Conservation (phyloP, 2,797 vertebrate species). For the Carcharodon carcharias region DNA sequence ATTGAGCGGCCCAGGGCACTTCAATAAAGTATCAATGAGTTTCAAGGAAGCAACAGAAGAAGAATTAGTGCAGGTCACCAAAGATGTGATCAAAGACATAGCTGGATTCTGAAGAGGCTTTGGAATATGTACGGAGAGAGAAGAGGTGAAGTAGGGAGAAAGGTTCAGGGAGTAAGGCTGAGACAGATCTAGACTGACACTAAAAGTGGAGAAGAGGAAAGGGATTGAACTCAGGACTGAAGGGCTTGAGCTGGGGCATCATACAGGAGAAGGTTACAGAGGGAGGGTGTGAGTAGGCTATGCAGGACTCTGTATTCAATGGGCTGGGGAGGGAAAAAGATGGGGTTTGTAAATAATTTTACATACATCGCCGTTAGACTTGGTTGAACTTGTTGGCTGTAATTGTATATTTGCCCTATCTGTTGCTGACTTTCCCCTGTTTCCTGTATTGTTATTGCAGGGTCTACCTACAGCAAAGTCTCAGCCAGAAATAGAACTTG, state of each 20-base stretch:
- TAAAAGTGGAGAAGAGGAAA: not conserved
- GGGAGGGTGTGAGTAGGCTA: too few species aligned
- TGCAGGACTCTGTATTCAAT: not conserved
- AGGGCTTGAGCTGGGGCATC: not conserved
- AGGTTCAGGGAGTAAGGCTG: not conserved
- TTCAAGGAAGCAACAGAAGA: not conserved
- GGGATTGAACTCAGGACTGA: not conserved
- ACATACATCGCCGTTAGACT: not conserved
- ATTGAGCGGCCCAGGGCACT: not conserved
- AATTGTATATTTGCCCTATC: not conserved
- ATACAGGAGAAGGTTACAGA: not conserved
- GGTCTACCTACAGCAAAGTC: slow-evolving; percentile 41
- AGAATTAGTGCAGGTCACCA: not conserved
- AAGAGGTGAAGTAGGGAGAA: not conserved
- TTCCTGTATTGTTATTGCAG: slow-evolving; percentile 44
- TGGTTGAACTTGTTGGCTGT: not conserved
- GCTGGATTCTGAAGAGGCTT: not conserved
- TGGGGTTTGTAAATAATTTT: not conserved
- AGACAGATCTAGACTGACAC: not conserved
- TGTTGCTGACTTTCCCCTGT: not conserved
- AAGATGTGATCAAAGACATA: not conserved
- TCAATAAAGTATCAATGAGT: not conserved
- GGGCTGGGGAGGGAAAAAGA: not conserved
- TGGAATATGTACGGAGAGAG: not conserved
- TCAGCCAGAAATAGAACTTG: slow-evolving; percentile 53